A percentile compares a stretch with the other conserved stretches of the same genome.
Evolutionary conservation across 2,113 vertebrate genomes (phyloP).

Genomic region (Dasypus novemcinctus): DNA sequence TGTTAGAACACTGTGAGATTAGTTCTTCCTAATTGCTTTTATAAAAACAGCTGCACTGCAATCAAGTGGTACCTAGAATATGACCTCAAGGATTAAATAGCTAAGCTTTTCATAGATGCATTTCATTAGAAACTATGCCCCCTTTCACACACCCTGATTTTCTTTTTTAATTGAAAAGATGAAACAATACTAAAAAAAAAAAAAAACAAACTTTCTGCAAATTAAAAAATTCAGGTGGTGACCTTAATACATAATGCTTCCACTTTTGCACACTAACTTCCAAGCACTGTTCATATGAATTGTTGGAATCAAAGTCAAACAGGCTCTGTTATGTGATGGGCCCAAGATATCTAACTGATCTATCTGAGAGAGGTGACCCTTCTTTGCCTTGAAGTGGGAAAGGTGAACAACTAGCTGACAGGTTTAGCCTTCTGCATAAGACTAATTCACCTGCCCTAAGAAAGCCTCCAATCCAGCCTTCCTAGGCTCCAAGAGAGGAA

Average conservation of each 20-base stretch:
- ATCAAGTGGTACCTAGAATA: background rate
- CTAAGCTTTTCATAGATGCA: background rate
- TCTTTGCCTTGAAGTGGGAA: background rate
- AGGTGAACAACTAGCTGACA: background rate
- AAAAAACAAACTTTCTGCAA: background rate
- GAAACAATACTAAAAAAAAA: conserved; percentile 9
- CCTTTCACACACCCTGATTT: background rate
- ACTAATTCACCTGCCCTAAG: background rate
- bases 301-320: background rate
- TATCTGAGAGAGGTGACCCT: background rate
- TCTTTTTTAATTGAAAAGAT: conserved; percentile 27
- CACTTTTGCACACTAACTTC: background rate
- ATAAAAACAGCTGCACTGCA: background rate
- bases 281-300: background rate
- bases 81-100: background rate
- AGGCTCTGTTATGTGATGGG: background rate
- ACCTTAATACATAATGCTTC: background rate
- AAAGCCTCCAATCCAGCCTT: background rate
- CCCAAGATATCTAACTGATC: background rate
- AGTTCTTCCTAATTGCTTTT: background rate
- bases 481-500: background rate
- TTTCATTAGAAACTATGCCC: background rate
- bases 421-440: background rate
- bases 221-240: background rate
- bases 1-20: background rate